phyloP scores from a whole-genome alignment of 2,113 vertebrate genomes.

The Amphiprion ocellaris region DNA sequence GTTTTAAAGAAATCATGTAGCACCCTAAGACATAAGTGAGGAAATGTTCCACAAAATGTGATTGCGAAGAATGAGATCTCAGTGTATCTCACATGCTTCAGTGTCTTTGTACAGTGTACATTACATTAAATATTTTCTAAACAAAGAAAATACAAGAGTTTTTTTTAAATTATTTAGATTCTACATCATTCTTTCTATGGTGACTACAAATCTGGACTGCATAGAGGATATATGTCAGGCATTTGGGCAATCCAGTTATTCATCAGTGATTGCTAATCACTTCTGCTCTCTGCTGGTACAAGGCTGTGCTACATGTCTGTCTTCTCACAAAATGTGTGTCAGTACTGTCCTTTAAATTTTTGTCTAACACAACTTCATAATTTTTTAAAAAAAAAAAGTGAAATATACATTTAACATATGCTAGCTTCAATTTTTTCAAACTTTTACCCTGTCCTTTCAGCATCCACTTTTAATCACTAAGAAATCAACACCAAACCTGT shows the following conservation, averaged over 20 bases:
- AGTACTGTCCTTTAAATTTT: background rate
- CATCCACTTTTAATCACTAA: too few species aligned
- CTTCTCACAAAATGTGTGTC: background rate
- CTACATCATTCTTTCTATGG: background rate
- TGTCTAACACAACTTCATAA: background rate
- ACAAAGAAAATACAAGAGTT: slow-evolving; percentile 56
- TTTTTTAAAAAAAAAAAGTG: too few species aligned
- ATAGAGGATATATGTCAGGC: background rate
- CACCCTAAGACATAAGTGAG: slow-evolving; percentile 35
- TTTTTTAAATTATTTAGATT: background rate
- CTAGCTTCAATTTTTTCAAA: too few species aligned
- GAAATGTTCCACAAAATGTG: slow-evolving; percentile 49
- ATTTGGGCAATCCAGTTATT: too few species aligned
- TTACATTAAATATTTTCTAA: slow-evolving; percentile 81
- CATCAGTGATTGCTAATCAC: background rate
- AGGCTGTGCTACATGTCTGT: too few species aligned
- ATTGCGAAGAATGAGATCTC: slow-evolving; percentile 53
- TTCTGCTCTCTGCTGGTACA: too few species aligned
- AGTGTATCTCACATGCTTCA: slow-evolving; percentile 61
- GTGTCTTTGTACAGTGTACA: slow-evolving; percentile 80
- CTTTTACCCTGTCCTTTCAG: too few species aligned
- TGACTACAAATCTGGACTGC: background rate
- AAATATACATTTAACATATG: too few species aligned
- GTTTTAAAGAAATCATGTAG: slow-evolving; percentile 57
- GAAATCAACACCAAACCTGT: too few species aligned